Base-by-base conservation (phyloP, 1,140 invertebrate species). In the Neocloeon triangulifer region DNA sequence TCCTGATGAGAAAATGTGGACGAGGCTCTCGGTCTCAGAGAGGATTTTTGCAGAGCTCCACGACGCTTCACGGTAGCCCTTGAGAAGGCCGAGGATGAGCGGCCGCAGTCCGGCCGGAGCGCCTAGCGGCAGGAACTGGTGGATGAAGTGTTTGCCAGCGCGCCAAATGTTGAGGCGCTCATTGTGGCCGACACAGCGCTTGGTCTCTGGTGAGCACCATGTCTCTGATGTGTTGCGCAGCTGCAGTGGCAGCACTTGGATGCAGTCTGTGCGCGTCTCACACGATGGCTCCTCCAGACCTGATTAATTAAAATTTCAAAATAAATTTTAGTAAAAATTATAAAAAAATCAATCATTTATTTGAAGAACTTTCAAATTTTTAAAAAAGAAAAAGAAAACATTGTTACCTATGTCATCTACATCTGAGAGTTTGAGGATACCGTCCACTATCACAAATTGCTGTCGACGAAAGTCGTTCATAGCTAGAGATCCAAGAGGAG, bases 391-490 rank as follows among this genome's bases (percentile, higher is more conserved):
- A n/a, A n/a, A n/a, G n/a, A n/a, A n/a, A n/a, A n/a, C n/a, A n/a
- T n/a, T n/a, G n/a, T n/a, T n/a, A n/a, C n/a, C 49, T 5, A 58
- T 38, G 36, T 61, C 58, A 39, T 62, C 59, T 3, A 59, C 50
- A 40, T 62, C 59, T 2, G 56, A 51, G 15, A 62, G 39, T 35
- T 61, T 62, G 2, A 60, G 39, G 6, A 41, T 36, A 9, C 54
- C 54, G 33, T 49, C 40, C 16, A 56, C 52, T 4, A 58, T 33
- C 9, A 62, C 54, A 39, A 62, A 62, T 41, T 62, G 59, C 38
- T 59, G 52, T 2, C 55, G 43, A 31, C 55, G 44, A 35, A 60
- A 56, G 40, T 62, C 58, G 37, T 56, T 56, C 41, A 61, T 49
- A 6, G 50, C 46, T 19, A 59, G 35, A 5, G 56, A 51, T n/a